A percentile compares a stretch with the other conserved stretches of the same genome.
Evolutionary conservation across 2,888 invertebrate genomes (phyloP).

Genomic region (Halictus ligatus): DNA sequence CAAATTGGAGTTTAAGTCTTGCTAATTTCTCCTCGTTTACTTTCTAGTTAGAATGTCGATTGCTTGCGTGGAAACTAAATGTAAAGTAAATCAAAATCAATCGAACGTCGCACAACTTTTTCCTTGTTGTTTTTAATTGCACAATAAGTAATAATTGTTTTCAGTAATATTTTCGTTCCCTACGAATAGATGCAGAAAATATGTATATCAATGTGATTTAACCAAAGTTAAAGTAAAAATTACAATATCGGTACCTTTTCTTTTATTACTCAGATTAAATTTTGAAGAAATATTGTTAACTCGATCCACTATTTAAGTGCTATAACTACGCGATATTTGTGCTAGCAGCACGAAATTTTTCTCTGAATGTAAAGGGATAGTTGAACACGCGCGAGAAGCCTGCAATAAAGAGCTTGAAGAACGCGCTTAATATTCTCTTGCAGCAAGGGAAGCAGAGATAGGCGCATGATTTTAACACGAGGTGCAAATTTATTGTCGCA

Average conservation of each 20-base stretch:
- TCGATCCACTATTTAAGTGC: neutral
- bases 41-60: conserved; percentile 47
- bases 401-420: conserved; percentile 8
- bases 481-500: conserved; percentile 66
- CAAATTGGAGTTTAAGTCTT: conserved; percentile 38
- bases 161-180: too few species aligned
- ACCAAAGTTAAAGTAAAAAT: neutral
- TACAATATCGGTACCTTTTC: neutral
- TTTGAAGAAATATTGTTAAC: neutral
- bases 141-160: too few species aligned
- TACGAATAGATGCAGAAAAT: neutral
- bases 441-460: conserved; percentile 38
- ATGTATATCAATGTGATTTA: neutral
- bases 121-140: too few species aligned
- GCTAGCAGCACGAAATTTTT: neutral
- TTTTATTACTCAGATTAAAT: neutral
- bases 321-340: neutral
- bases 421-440: conserved; percentile 41
- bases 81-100: neutral
- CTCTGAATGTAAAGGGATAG: neutral
- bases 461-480: conserved; percentile 58
- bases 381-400: neutral
- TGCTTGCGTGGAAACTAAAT: conserved; percentile 4
- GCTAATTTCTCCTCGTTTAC: conserved; percentile 55
- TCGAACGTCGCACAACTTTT: neutral